Percentiles rank a stretch among this genome's conserved stretches.
phyloP scores from a whole-genome alignment of 1,140 invertebrate species.

The Cotesia typhae region DNA sequence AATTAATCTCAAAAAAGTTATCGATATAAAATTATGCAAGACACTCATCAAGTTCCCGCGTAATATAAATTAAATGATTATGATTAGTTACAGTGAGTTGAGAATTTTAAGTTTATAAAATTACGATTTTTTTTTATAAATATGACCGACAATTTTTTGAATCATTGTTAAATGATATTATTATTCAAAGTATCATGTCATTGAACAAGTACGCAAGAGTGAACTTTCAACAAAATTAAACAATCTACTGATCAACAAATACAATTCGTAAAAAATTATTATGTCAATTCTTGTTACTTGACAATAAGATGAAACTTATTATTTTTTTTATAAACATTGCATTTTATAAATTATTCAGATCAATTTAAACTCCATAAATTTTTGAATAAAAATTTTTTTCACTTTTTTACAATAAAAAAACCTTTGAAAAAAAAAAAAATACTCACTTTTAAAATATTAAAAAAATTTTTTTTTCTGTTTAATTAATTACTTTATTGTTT shows the following conservation, averaged over 20 bases:
- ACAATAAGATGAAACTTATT: conserved; percentile 17
- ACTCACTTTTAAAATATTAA: too few species aligned
- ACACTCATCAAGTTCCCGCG: neutral
- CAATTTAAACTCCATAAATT: too few species aligned
- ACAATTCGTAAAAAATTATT: conserved; percentile 49
- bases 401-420: too few species aligned
- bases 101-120: neutral
- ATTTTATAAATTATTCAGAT: too few species aligned
- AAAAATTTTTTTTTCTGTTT: too few species aligned
- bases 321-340: neutral
- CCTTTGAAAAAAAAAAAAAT: too few species aligned
- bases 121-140: neutral
- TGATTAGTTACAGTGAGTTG: conserved; percentile 7
- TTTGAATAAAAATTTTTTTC: too few species aligned
- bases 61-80: conserved; percentile 27
- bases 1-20: conserved; percentile 20
- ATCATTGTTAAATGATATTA: neutral
- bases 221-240: conserved; percentile 55
- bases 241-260: conserved; percentile 56
- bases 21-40: conserved; percentile 6
- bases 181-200: neutral
- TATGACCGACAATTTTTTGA: neutral
- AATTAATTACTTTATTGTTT: too few species aligned
- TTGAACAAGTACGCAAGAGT: conserved; percentile 19
- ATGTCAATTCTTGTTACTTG: conserved; percentile 15